These are phyloP conservation scores for Cirrhinus molitorella DNA, from an alignment of 2,797 vertebrate genomes.

Conservation along the genomic window DNA sequence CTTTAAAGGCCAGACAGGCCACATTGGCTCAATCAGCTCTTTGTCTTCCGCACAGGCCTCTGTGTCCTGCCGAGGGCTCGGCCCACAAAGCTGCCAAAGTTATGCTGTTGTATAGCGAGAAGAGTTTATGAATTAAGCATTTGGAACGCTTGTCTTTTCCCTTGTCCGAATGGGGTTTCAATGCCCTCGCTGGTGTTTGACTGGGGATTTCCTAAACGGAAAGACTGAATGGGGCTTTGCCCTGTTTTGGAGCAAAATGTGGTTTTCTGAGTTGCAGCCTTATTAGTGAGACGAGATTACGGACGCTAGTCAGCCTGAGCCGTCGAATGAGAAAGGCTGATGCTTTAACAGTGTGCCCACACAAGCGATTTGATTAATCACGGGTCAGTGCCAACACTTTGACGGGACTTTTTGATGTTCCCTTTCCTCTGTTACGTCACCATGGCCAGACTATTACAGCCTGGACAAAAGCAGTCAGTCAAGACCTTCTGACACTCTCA, in stretches of 20 bases:
- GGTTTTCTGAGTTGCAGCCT: slow-evolving; percentile 51
- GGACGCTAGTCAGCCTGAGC: background rate
- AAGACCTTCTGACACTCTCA: slow-evolving; percentile 30
- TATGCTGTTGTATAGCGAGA: slow-evolving; percentile 72
- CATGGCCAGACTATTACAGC: slow-evolving; percentile 15
- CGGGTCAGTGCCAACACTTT: slow-evolving; percentile 76
- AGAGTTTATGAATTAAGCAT: slow-evolving; percentile 76
- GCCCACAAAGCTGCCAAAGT: slow-evolving; percentile 82
- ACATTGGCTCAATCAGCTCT: slow-evolving; percentile 78
- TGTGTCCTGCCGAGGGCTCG: slow-evolving; percentile 66
- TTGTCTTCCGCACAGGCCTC: slow-evolving; percentile 77
- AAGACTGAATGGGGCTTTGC: slow-evolving; percentile 59
- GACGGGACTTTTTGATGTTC: slow-evolving; percentile 75
- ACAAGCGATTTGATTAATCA: slow-evolving; percentile 75
- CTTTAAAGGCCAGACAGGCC: slow-evolving; percentile 53
- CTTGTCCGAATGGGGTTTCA: slow-evolving; percentile 56
- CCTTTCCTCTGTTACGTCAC: slow-evolving; percentile 24
- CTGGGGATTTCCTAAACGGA: slow-evolving; percentile 65
- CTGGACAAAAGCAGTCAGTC: slow-evolving; percentile 27
- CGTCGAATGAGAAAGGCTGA: slow-evolving; percentile 40
- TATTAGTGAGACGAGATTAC: slow-evolving; percentile 36
- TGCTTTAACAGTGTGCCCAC: slow-evolving; percentile 62
- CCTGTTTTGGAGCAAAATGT: slow-evolving; percentile 45
- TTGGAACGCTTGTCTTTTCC: slow-evolving; percentile 66
- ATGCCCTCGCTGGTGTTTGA: slow-evolving; percentile 57